Percentiles rank a stretch among this genome's conserved stretches.
Conservation (phyloP, 2,888 invertebrate genomes). For the Trilocha varians region DNA sequence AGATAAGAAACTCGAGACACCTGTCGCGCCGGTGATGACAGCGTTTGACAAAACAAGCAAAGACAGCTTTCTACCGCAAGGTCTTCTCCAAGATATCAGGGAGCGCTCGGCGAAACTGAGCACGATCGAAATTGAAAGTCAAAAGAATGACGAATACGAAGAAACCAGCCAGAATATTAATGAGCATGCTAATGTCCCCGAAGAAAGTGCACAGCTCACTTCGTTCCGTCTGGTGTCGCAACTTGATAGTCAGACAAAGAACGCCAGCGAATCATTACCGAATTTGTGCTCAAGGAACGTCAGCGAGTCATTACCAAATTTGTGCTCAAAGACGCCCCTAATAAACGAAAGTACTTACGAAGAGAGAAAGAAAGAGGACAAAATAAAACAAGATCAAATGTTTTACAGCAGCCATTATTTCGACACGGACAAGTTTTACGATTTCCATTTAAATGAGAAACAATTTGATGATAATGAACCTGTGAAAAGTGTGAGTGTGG, state of each 20-base stretch:
- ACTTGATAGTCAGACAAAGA: conserved; percentile 54
- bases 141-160: conserved; percentile 41
- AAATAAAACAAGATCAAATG: conserved; percentile 54
- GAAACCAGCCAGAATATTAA: conserved; percentile 53
- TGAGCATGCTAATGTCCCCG: conserved; percentile 58
- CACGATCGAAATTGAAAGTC: conserved; percentile 59
- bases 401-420: conserved; percentile 73
- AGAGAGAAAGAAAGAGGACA: conserved; percentile 72
- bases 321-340: conserved; percentile 53
- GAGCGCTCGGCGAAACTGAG: conserved; percentile 74
- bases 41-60: conserved; percentile 45
- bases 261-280: conserved; percentile 39
- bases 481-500: conserved; percentile 61
- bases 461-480: conserved; percentile 58
- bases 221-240: conserved; percentile 70
- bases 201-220: conserved; percentile 66
- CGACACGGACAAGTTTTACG: conserved; percentile 85
- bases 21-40: conserved; percentile 47
- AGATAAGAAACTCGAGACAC: conserved; percentile 49
- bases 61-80: conserved; percentile 76
- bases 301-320: conserved; percentile 38
- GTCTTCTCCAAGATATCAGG: conserved; percentile 79
- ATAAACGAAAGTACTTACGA: conserved; percentile 80
- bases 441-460: conserved; percentile 87
- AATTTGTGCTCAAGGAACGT: conserved; percentile 42